phyloP scores from a whole-genome alignment of 2,797 vertebrate species.

The Labroides dimidiatus region DNA sequence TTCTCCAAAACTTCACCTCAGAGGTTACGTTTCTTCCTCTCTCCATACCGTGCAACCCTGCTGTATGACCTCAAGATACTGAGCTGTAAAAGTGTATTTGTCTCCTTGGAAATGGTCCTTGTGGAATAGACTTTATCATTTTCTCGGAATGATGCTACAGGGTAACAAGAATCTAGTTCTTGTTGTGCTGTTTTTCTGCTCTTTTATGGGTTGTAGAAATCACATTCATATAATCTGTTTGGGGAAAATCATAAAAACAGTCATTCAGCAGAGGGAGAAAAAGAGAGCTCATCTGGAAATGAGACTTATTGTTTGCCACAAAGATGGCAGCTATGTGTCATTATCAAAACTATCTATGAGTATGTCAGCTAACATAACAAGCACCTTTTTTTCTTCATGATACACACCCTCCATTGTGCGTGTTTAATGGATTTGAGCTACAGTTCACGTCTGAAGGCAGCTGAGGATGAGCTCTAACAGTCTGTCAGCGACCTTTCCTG shows the following conservation, averaged over 20 bases:
- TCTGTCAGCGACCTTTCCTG: slow-evolving; percentile 68
- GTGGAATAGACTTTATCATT: slow-evolving; percentile 8
- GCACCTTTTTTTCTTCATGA: slow-evolving; percentile 36
- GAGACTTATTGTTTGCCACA: not conserved
- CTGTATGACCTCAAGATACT: slow-evolving; percentile 4
- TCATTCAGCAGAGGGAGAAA: not conserved
- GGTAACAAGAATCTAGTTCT: slow-evolving; percentile 4
- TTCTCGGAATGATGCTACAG: not conserved
- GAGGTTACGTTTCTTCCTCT: not conserved
- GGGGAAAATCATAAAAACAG: slow-evolving; percentile 10
- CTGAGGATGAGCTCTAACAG: slow-evolving; percentile 65
- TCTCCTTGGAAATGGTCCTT: slow-evolving; percentile 5
- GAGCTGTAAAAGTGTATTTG: not conserved
- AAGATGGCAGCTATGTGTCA: slow-evolving; percentile 1
- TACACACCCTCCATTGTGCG: slow-evolving; percentile 34
- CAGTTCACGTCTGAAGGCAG: slow-evolving; percentile 65
- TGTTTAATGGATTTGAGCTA: slow-evolving; percentile 66
- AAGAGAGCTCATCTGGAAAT: slow-evolving; percentile 3
- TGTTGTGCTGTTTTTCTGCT: not conserved
- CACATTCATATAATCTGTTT: slow-evolving; percentile 18
- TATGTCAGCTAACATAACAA: slow-evolving; percentile 2
- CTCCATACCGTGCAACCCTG: not conserved
- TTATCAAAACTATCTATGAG: not conserved
- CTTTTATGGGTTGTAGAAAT: slow-evolving; percentile 21
- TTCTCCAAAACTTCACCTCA: slow-evolving; percentile 4